Base-by-base conservation (phyloP, 2,888 invertebrate genomes). In the Acronicta alni region DNA sequence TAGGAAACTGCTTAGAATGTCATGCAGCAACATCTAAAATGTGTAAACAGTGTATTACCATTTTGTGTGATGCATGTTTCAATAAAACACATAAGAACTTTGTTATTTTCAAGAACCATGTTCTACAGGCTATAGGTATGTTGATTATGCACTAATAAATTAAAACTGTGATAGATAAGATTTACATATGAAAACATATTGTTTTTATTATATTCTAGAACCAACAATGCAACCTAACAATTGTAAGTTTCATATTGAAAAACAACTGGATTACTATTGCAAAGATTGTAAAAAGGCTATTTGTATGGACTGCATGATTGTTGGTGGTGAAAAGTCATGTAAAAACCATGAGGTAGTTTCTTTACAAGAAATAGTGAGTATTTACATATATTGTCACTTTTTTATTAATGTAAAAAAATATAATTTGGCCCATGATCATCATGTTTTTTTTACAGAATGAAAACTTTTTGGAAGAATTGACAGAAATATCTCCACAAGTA, bases 281-380 rank as follows among this genome's bases (percentile, higher is more conserved):
- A 85, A 87, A 41, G 87, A 88, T 60, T 94, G 94, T 64, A 67
- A 64, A 2, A 92, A 90, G 60, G 59, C 88, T 7, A 81, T 91
- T 45, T 94, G 94, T 67, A 88, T 93, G 86, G 90, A 93, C 57
- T 94, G 94, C 66, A 78, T 93, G 73, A 87, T 93, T 82, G 86
- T 93, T 23, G 91, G 91, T 17, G 89, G 89, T 18, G 90, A 90
- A 1, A 91, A 90, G 45, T 91, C 89, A 2, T 94, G 94, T 77
- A 92, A 92, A 65, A 88, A 86, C 49, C 94, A 94, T 72, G 77
- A 90, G 73, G 84, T 91, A 23, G 85, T 84, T 4, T 79, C 92
- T n/a, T 83, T 88, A 64, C 81, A 88, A 53, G 90, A 92, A 82
- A 80, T 90, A 77, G 94, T 94, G 80, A 86, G 88, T 80, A 64